Conservation (phyloP, 2,797 vertebrate genomes). For the Danio aesculapii region DNA sequence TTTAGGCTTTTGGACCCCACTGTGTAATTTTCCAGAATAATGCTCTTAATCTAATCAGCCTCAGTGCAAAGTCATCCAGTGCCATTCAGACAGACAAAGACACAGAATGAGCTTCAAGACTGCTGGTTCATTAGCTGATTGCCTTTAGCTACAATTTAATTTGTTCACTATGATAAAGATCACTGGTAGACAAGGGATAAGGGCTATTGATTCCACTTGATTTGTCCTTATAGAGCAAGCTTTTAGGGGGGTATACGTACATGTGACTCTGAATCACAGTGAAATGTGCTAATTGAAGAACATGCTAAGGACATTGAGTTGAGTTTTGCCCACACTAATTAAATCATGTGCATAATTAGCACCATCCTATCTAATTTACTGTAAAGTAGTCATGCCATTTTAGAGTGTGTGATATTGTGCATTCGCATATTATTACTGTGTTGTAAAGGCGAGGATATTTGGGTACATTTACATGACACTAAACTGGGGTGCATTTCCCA, state of each 20-base stretch:
- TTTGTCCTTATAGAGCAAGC: conserved; percentile 47
- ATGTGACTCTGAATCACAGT: conserved; percentile 1
- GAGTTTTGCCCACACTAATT: conserved; percentile 31
- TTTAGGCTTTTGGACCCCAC: not conserved
- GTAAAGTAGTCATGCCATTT: conserved; percentile 34
- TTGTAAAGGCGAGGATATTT: not conserved
- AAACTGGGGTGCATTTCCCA: too few species aligned
- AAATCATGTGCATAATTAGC: conserved; percentile 50
- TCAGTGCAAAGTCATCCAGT: conserved; percentile 21
- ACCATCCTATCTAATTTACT: conserved; percentile 45
- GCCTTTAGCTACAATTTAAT: conserved; percentile 52
- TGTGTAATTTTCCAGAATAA: conserved; percentile 13
- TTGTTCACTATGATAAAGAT: conserved; percentile 59
- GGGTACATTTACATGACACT: too few species aligned
- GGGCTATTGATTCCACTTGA: conserved; percentile 63
- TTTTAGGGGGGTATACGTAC: not conserved
- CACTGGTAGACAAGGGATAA: conserved; percentile 56
- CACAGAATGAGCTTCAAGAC: conserved; percentile 31
- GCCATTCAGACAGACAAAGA: conserved; percentile 22
- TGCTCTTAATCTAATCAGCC: conserved; percentile 9
- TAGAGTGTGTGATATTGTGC: not conserved
- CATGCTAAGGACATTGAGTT: conserved; percentile 37
- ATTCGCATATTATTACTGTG: not conserved
- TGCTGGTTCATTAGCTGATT: conserved; percentile 51
- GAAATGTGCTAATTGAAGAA: conserved; percentile 33